Evolutionary conservation across 2,113 vertebrate species (phyloP).

Genomic region (Carollia perspicillata): DNA sequence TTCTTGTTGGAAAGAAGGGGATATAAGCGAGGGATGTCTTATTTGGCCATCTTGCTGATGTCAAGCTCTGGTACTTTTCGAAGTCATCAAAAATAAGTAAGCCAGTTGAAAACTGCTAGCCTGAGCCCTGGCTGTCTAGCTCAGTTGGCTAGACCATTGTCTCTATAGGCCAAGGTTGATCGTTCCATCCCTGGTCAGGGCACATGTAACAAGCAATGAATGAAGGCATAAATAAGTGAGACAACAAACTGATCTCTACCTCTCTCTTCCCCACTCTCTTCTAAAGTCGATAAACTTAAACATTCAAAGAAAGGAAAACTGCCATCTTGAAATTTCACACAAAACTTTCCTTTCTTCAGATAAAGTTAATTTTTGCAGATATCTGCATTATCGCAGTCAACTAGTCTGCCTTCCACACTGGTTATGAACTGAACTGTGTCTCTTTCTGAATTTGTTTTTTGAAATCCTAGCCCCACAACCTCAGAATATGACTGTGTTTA

Average conservation of each 20-base stretch:
- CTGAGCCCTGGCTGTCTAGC: neutral
- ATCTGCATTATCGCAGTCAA: neutral
- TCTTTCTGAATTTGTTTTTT: neutral
- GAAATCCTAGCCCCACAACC: neutral
- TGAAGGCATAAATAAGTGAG: too few relatives aligned
- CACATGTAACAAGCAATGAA: too few relatives aligned
- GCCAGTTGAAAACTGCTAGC: neutral
- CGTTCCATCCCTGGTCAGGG: too few relatives aligned
- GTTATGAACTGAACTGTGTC: neutral
- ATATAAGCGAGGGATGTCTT: neutral
- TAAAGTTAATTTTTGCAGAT: neutral
- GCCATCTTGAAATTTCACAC: neutral
- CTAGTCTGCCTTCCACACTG: neutral
- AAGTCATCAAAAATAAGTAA: neutral
- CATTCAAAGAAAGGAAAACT: neutral
- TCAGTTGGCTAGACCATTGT: too few relatives aligned
- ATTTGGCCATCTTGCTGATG: neutral
- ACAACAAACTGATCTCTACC: too few relatives aligned
- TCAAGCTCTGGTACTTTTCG: neutral
- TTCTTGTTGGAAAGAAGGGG: neutral
- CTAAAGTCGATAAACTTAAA: too few relatives aligned
- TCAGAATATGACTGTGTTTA: neutral
- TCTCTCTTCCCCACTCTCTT: too few relatives aligned
- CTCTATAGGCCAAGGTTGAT: too few relatives aligned
- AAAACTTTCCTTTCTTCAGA: neutral